Percentiles rank a stretch among this genome's conserved stretches.
phyloP scores from a whole-genome alignment of 2,113 vertebrate species.

The Vidua chalybeata region DNA sequence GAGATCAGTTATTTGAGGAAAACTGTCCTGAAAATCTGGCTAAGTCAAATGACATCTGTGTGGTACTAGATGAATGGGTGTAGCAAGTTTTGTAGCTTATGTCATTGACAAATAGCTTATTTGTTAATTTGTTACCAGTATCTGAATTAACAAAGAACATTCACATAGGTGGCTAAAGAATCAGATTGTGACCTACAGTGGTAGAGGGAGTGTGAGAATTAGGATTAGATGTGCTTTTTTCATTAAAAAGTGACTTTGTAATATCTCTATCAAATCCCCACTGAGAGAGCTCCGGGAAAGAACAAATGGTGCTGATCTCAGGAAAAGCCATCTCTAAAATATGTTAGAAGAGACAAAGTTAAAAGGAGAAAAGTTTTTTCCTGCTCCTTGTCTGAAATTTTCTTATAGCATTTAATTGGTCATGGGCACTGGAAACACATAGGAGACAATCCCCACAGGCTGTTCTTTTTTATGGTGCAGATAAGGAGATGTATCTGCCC shows the following conservation, averaged over 20 bases:
- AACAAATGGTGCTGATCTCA: not conserved
- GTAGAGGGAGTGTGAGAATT: not conserved
- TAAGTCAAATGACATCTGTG: not conserved
- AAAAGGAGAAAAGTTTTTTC: not conserved
- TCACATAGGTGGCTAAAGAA: not conserved
- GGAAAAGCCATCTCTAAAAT: not conserved
- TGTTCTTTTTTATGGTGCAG: not conserved
- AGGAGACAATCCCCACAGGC: not conserved
- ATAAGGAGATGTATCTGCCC: not conserved
- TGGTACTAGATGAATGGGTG: not conserved
- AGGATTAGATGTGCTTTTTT: not conserved
- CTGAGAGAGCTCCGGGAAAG: not conserved
- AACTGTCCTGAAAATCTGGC: not conserved
- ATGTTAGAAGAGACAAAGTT: not conserved
- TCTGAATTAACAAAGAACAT: not conserved
- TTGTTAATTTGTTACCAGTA: not conserved
- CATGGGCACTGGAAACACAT: not conserved
- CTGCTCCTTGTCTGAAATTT: not conserved
- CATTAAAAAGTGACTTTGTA: not conserved
- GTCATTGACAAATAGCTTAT: not conserved
- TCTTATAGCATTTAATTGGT: not conserved
- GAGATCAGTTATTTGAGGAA: not conserved
- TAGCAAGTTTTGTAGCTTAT: not conserved
- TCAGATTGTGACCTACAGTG: not conserved
- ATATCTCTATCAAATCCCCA: not conserved